Conservation (phyloP, 1,140 invertebrate species). For the Drosophila eugracilis region DNA sequence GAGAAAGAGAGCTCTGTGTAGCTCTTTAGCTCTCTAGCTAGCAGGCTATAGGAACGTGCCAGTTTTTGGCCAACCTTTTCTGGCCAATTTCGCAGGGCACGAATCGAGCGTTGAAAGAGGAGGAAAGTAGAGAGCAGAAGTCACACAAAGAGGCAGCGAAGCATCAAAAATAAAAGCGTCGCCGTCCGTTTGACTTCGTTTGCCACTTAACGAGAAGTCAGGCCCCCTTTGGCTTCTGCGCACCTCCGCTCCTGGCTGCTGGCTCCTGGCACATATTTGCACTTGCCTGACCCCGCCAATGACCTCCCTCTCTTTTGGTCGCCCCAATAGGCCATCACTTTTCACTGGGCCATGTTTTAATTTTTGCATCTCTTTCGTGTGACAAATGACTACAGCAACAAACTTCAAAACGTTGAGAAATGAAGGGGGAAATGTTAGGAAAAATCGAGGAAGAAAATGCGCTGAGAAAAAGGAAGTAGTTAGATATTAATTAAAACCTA, state of each 20-base stretch:
- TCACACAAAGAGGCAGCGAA: slow-evolving; percentile 57
- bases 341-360: slow-evolving; percentile 47
- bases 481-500: neutral
- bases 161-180: slow-evolving; percentile 72
- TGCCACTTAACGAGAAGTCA: slow-evolving; percentile 67
- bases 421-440: neutral
- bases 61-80: slow-evolving; percentile 57
- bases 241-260: slow-evolving; percentile 33
- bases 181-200: slow-evolving; percentile 69
- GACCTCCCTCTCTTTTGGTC: neutral
- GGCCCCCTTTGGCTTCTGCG: slow-evolving; percentile 2
- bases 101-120: slow-evolving; percentile 6
- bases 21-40: neutral
- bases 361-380: slow-evolving; percentile 51
- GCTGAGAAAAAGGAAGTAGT: neutral
- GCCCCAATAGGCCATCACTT: slow-evolving; percentile 30
- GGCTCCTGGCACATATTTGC: slow-evolving; percentile 78
- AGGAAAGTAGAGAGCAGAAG: slow-evolving; percentile 11
- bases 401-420: slow-evolving; percentile 43
- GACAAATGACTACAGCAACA: slow-evolving; percentile 80
- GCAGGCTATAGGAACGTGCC: slow-evolving; percentile 47
- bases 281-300: slow-evolving; percentile 32
- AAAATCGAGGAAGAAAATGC: neutral
- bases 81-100: slow-evolving; percentile 52
- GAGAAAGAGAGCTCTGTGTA: slow-evolving; percentile 11